Conservation (phyloP, 2,113 vertebrate genomes). For the Mus spicilegus region DNA sequence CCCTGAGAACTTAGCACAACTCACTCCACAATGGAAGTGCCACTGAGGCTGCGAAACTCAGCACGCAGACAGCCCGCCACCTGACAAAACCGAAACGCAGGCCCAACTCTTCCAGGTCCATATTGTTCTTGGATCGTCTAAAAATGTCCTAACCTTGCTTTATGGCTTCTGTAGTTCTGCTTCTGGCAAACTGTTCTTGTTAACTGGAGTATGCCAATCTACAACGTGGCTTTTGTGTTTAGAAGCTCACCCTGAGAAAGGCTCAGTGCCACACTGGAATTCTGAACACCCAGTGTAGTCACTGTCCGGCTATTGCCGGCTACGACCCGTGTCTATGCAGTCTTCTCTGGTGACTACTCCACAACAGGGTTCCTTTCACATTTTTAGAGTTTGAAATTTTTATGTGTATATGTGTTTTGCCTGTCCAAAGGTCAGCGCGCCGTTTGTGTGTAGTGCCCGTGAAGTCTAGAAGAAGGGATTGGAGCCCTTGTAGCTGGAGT, state of each 20-base stretch:
- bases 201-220: not conserved
- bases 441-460: too few relatives aligned
- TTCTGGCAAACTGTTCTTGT: not conserved
- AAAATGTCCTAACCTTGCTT: not conserved
- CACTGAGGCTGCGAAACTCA: not conserved
- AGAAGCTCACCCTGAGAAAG: not conserved
- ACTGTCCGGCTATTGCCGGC: not conserved
- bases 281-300: not conserved
- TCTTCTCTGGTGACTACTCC: not conserved
- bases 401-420: not conserved
- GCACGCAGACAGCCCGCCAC: not conserved
- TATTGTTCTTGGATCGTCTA: not conserved
- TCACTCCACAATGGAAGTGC: not conserved
- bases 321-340: not conserved
- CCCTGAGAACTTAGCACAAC: not conserved
- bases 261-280: not conserved
- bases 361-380: not conserved
- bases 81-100: not conserved
- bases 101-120: not conserved
- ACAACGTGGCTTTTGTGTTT: not conserved
- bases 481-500: not conserved
- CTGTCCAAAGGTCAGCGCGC: not conserved
- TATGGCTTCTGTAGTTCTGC: not conserved
- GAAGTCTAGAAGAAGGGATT: not conserved
- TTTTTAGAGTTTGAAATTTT: not conserved